These are phyloP conservation scores for Eufriesea mexicana DNA, from an alignment of 1,140 invertebrate species.

Conservation along the genomic window DNA sequence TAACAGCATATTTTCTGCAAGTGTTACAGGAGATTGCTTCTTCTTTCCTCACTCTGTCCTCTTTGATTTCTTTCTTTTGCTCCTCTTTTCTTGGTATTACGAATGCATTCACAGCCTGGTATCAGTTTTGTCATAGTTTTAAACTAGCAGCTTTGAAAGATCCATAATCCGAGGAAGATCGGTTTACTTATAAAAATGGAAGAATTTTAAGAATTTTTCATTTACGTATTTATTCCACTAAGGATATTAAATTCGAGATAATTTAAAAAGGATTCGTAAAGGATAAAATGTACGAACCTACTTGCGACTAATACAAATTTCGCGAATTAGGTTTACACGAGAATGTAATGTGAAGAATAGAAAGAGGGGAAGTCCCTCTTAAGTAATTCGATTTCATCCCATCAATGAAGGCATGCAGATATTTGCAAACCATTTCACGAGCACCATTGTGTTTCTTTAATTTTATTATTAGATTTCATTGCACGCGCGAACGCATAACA, in stretches of 20 bases:
- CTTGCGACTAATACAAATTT: no score
- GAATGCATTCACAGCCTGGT: no score
- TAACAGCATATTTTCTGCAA: background rate
- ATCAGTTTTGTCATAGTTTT: slow-evolving; percentile 3
- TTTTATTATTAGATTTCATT: slow-evolving; percentile 31
- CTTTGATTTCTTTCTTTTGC: background rate
- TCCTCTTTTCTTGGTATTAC: background rate
- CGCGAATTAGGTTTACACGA: no score
- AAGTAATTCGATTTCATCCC: background rate
- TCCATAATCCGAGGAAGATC: no score
- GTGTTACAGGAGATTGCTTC: background rate
- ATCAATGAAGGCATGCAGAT: background rate
- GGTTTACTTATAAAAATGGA: no score
- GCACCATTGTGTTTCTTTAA: slow-evolving; percentile 27
- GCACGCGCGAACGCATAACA: slow-evolving; percentile 24
- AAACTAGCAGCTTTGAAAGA: background rate
- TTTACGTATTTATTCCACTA: no score
- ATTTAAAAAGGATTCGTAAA: no score
- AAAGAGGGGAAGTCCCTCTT: background rate
- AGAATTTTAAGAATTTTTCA: no score
- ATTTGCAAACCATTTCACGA: background rate
- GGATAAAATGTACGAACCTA: no score
- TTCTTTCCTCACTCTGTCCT: no score
- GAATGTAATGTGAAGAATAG: background rate
- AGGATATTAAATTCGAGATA: no score